Evolutionary conservation across 2,113 vertebrate genomes (phyloP), one percentile per base, ranked within the genome.

Genomic region (Propithecus coquereli): DNA sequence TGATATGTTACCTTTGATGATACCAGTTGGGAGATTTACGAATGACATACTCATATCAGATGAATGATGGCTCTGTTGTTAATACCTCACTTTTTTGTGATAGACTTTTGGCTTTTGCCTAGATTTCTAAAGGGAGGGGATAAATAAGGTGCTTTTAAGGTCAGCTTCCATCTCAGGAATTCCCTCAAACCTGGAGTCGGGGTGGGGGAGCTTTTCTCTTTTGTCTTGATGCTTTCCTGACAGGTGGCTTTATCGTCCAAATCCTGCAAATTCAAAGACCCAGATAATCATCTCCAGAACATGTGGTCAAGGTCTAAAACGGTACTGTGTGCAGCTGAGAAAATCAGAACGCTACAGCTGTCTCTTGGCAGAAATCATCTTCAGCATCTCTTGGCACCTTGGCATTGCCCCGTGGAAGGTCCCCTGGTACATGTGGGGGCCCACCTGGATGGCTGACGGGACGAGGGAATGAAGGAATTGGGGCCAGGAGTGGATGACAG

Each of bases 241-340:
- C 65, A 43, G 37, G 45, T 57, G 82, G 71, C 52, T 20, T 57
- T 2, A 61, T 68, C 25, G 16, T 76, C 85, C 11, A 8, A 16
- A 30, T 76, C 50, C 65, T 85, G 40, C 37, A n/a, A 63, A 20
- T 17, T 14, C 57, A 14, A 2, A 54, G 22, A 10, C 18, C 22
- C n/a, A 18, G 74, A 18, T 3, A 0, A 6, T 13, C 0, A 5
- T 37, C 66, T 61, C 52, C 47, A 2, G 59, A 37, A 18, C 45
- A 3, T 0, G 17, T 13, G 25, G 40, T 50, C 76, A 59, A 6
- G 18, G n/a, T 54, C 70, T 37, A 4, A 30, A 14, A 14, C 0
- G 3, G 2, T 0, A 3, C 13, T 1, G 0, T 16, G 76, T 45
- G 68, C 54, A 13, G n/a, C 43, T 0, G 13, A 16, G 73, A 20